Conservation (phyloP, 2,888 invertebrate species). For the Trypoxylon attenuatum region DNA sequence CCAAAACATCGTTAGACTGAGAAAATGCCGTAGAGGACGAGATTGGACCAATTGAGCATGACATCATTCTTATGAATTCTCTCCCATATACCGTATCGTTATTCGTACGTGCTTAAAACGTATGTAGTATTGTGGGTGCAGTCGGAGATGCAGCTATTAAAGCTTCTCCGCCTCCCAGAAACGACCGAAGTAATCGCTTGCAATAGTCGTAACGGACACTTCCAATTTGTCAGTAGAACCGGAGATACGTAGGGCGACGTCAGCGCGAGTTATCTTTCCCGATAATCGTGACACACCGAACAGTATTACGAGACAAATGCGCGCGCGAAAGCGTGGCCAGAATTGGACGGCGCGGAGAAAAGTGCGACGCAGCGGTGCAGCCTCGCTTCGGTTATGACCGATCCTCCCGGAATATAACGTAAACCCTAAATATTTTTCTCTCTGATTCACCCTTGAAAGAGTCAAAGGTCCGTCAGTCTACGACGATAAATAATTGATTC, state of each 20-base stretch:
- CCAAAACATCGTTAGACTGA: too few relatives aligned
- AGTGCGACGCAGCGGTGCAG: conserved; percentile 44
- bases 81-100: conserved; percentile 10
- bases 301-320: conserved; percentile 29
- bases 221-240: background rate
- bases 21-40: background rate
- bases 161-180: too few relatives aligned
- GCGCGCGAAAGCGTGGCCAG: conserved; percentile 6
- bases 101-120: background rate
- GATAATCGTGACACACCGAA: conserved; percentile 15
- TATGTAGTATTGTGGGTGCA: too few relatives aligned
- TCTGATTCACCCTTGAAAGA: too few relatives aligned
- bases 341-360: conserved; percentile 46
- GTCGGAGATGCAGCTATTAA: too few relatives aligned
- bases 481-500: too few relatives aligned
- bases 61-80: background rate
- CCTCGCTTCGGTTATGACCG: conserved; percentile 24
- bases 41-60: background rate
- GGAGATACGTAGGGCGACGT: background rate
- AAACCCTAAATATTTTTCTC: too few relatives aligned
- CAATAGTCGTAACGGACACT: too few relatives aligned
- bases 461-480: too few relatives aligned
- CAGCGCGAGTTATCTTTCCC: conserved; percentile 33
- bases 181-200: too few relatives aligned
- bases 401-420: too few relatives aligned